Conservation (phyloP, 2,797 vertebrate genomes). For the Coendou prehensilis region DNA sequence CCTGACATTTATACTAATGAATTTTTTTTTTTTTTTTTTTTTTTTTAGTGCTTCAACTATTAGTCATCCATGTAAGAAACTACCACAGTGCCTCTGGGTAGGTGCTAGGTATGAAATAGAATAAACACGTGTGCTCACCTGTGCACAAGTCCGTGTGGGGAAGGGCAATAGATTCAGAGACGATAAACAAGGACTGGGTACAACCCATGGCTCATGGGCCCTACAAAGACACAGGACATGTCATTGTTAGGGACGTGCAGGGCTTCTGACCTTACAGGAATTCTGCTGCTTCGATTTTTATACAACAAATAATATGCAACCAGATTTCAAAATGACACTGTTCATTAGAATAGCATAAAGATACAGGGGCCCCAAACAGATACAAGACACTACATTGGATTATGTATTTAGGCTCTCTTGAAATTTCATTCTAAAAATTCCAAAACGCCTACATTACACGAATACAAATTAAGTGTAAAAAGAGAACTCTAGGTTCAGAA, state of each 20-base stretch:
- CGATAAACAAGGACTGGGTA: accelerated
- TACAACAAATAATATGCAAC: not conserved
- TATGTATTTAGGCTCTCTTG: not conserved
- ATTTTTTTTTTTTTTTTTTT: not conserved
- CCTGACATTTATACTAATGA: not conserved
- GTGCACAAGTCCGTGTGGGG: accelerated
- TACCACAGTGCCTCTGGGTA: accelerated
- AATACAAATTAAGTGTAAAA: not conserved
- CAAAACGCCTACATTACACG: too few relatives aligned
- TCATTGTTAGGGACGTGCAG: accelerated
- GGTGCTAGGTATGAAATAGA: not conserved
- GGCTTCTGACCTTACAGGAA: not conserved
- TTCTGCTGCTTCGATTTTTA: not conserved
- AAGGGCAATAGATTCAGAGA: accelerated
- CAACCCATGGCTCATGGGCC: accelerated
- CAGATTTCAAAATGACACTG: not conserved
- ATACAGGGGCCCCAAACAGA: not conserved
- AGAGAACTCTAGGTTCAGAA: too few relatives aligned
- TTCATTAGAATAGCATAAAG: not conserved
- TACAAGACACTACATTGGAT: not conserved
- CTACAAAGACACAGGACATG: not conserved
- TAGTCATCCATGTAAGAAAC: not conserved
- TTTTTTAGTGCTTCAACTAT: not conserved
- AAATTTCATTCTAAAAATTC: not conserved
- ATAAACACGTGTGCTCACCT: accelerated